Evolutionary conservation across 2,888 invertebrate species (phyloP).

Genomic region (Nomada ruficornis): DNA sequence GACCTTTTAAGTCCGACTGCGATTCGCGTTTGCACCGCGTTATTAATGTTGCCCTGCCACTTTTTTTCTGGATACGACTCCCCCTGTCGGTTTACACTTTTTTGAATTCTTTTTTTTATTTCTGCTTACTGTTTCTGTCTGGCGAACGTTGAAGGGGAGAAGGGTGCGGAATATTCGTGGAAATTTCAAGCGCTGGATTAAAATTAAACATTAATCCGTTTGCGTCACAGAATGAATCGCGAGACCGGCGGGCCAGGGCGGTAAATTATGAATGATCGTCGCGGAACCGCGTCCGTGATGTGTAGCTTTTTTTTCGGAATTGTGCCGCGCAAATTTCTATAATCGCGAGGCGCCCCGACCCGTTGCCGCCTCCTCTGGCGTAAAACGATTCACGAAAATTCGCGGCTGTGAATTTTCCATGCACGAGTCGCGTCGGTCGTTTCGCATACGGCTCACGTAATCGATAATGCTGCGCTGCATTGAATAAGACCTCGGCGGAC

Average conservation of each 20-base stretch:
- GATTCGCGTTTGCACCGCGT: constrained; percentile 23
- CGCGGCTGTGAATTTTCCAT: constrained; percentile 3
- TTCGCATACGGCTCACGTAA: background rate
- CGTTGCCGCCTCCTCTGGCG: background rate
- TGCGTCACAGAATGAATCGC: constrained; percentile 11
- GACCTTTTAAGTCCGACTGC: constrained; percentile 28
- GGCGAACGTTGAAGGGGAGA: background rate
- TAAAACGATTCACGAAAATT: background rate
- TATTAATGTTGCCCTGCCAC: constrained; percentile 47
- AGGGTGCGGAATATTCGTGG: background rate
- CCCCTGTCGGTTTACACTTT: background rate
- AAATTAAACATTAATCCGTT: constrained; percentile 35
- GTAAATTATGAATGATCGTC: constrained; percentile 37
- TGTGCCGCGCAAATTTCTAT: constrained; percentile 23
- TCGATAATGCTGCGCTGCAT: background rate
- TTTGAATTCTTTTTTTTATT: background rate
- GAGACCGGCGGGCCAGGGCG: background rate
- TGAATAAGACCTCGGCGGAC: background rate
- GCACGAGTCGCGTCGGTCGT: background rate
- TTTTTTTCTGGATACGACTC: background rate
- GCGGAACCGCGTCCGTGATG: constrained; percentile 2
- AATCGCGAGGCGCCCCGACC: background rate
- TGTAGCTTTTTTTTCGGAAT: constrained; percentile 5
- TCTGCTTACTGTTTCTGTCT: background rate
- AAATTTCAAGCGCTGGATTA: constrained; percentile 19